Evolutionary conservation across 2,888 invertebrate genomes (phyloP), one percentile per base, ranked within the genome.

Genomic region (Cyclophora punctaria): DNA sequence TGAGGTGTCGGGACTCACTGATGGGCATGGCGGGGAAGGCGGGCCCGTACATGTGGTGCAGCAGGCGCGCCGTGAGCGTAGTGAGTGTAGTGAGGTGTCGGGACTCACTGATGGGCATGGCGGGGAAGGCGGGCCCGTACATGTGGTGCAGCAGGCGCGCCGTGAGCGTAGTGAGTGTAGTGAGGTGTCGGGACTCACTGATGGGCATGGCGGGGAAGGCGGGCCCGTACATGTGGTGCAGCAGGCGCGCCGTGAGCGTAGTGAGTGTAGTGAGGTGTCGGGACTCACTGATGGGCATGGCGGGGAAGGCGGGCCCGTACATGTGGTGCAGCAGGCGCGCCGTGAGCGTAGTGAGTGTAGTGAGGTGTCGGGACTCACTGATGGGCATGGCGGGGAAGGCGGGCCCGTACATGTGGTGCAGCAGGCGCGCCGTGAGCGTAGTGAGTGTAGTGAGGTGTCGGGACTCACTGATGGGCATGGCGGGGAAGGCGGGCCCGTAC

Each of bases 1-100:
- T 2, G 34, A 20, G 5, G 3, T 7, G 5, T 37, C 50, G 46
- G 44, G 47, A 79, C 91, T 79, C 73, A 95, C 95, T 92, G 68
- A 95, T 92, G 73, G 95, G 95, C 66, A 95, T 84, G 65, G 92
- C 93, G 0, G 95, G 95, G 86, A 95, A 96, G 52, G 91, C 87
- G 4, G 95, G 92, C 0, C 97, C 98, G 83, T 97, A 98, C 92
- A 97, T 95, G 71, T 97, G 95, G 57, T 92, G 90, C 33, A 98
- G 86, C 47, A 98, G 90, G 44, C 94, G 90, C 2, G 96, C 94
- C 0, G 98, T 98, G 52, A 98, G 90, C 2, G 95, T n/a, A n/a
- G n/a, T n/a, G n/a, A n/a, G n/a, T n/a, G n/a, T n/a, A 1, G 41
- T 2, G 34, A 20, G 5, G 3, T 7, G 5, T 37, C 50, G 46